phyloP scores from a whole-genome alignment of 2,797 vertebrate genomes.

The Eulemur mongoz region DNA sequence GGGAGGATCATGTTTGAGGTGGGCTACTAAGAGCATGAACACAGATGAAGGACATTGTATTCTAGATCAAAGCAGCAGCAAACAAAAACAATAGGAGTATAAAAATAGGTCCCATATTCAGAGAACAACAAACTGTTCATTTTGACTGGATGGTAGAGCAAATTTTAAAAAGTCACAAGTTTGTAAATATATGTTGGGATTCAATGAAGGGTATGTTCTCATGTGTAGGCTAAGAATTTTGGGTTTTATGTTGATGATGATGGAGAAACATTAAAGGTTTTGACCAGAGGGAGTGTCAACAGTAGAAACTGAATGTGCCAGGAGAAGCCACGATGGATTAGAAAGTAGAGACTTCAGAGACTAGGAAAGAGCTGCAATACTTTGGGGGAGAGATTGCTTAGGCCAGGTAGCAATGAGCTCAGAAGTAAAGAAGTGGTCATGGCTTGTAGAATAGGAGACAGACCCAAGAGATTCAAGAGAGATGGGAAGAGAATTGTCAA shows the following conservation, averaged over 20 bases:
- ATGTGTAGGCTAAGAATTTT: not conserved
- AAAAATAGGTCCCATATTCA: not conserved
- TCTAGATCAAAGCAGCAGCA: not conserved
- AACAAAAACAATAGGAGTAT: not conserved
- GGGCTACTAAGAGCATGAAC: not conserved
- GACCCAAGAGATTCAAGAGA: not conserved
- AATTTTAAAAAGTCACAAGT: not conserved
- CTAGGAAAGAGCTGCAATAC: not conserved
- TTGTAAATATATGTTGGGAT: not conserved
- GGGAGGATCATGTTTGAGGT: not conserved
- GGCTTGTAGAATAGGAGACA: not conserved
- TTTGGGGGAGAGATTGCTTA: not conserved
- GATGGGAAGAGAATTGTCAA: not conserved
- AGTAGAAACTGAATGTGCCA: not conserved
- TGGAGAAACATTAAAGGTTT: not conserved
- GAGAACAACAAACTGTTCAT: not conserved
- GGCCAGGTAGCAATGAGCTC: not conserved
- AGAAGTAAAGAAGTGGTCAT: not conserved
- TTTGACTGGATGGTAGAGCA: not conserved
- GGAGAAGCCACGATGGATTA: not conserved
- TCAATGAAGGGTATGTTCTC: not conserved
- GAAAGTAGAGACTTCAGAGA: not conserved
- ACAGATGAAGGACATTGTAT: not conserved
- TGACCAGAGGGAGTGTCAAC: not conserved
- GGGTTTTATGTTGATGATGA: not conserved